phyloP scores from a whole-genome alignment of 2,888 invertebrate genomes.

The Marronus borbonicus region DNA sequence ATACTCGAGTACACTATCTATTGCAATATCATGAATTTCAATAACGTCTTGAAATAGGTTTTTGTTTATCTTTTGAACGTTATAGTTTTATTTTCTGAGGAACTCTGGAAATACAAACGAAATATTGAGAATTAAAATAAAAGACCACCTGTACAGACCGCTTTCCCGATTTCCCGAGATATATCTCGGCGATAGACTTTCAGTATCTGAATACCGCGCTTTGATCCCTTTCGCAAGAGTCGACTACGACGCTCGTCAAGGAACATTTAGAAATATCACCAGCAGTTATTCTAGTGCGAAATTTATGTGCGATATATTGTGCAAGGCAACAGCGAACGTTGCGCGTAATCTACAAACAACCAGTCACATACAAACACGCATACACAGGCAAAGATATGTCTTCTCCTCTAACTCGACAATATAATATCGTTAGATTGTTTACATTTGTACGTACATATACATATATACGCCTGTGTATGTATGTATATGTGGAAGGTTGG shows the following conservation, averaged over 20 bases:
- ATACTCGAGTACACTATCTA: no score
- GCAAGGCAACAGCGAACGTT: background rate
- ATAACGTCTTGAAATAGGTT: no score
- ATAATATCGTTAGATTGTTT: slow-evolving; percentile 45
- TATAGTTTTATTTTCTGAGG: no score
- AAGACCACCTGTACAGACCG: no score
- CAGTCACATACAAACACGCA: background rate
- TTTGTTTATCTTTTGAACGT: no score
- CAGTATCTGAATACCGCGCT: no score
- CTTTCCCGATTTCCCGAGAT: no score
- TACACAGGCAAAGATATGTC: slow-evolving; percentile 15
- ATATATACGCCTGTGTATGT: background rate
- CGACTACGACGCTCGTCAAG: background rate
- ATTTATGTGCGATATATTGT: slow-evolving; percentile 39
- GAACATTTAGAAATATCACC: slow-evolving; percentile 30
- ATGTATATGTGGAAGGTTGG: slow-evolving; percentile 4
- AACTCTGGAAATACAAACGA: no score
- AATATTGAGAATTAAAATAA: no score
- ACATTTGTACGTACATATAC: slow-evolving; percentile 10
- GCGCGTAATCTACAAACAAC: slow-evolving; percentile 5
- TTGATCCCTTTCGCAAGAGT: no score
- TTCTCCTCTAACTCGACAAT: slow-evolving; percentile 38
- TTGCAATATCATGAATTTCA: no score
- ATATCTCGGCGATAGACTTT: no score
- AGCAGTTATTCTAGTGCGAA: slow-evolving; percentile 38